Base-by-base conservation (phyloP, 2,888 invertebrate species). In the Mythimna loreyi region DNA sequence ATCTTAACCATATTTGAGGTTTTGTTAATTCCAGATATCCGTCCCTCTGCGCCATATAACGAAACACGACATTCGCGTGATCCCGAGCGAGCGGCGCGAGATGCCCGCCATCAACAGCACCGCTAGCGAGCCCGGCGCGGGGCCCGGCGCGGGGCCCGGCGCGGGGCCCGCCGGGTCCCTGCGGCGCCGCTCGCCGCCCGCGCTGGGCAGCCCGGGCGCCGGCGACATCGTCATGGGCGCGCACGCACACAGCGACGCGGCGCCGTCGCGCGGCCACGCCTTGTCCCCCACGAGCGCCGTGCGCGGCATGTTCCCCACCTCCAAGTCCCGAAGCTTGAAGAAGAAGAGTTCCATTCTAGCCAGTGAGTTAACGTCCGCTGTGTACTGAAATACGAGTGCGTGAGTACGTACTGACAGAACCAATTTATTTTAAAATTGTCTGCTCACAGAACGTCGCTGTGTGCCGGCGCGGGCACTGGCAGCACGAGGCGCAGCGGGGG, bases 301-400 rank as follows among this genome's bases (percentile, higher is more conserved):
- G 2, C 89, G 96, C n/a, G 96, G 96, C 25, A 96, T 97, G 78
- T 96, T 97, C 85, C 96, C 96, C 33, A 92, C 96, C 0, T 95
- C 96, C 72, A 97, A 97, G 87, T 96, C 96, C 0, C 92, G 97
- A 74, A 96, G 96, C n/a, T 91, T 96, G 50, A 97, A 97, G 87
- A 98, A 98, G 93, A 97, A 97, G 87, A 98, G 97, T 87, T 97
- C 97, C 30, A 96, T 98, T 43, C 93, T 98, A 43, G 97, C 97
- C 49, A 98, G 97, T 97, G 88, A 97, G 69, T 59, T 5, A 8
- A 40, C 11, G 3, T 21, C 9, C 16, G 28, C 13, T 23, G 6
- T 23, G 11, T n/a, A 25, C 9, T 16, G n/a, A n/a, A n/a, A n/a
- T n/a, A n/a, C n/a, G n/a, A n/a, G n/a, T n/a, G n/a, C n/a, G n/a